Conservation (phyloP, 2,797 vertebrate genomes). For the Silurus lanzhouensis region DNA sequence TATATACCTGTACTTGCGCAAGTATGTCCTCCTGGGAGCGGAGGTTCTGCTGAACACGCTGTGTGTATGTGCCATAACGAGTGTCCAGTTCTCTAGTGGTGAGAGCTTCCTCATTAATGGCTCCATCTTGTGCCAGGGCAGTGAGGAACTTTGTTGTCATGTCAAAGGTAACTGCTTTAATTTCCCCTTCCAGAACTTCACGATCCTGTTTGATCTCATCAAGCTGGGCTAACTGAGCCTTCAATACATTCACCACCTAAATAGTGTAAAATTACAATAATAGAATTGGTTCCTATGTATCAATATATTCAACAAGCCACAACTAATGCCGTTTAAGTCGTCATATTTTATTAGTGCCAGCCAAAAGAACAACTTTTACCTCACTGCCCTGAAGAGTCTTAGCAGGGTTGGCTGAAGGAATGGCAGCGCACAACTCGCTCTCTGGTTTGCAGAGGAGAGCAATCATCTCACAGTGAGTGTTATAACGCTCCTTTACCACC, state of each 20-base stretch:
- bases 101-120: constrained; percentile 90
- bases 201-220: constrained; percentile 91
- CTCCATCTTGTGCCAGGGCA: constrained; percentile 88
- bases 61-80: constrained; percentile 84
- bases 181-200: constrained; percentile 87
- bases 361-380: constrained; percentile 66
- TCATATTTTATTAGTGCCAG: not conserved
- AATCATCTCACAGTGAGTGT: constrained; percentile 89
- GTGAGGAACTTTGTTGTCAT: constrained; percentile 90
- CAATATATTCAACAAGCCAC: not conserved
- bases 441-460: constrained; percentile 91
- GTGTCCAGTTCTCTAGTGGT: constrained; percentile 87
- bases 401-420: constrained; percentile 95
- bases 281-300: not conserved
- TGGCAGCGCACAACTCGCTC: constrained; percentile 86
- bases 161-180: constrained; percentile 92
- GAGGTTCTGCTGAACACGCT: constrained; percentile 85
- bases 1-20: constrained; percentile 72
- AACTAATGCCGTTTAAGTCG: not conserved
- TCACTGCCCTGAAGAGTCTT: constrained; percentile 96
- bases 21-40: constrained; percentile 89
- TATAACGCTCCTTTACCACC: constrained; percentile 90
- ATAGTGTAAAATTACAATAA: not conserved
- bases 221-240: constrained; percentile 81
- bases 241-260: constrained; percentile 90